Evolutionary conservation across 1,140 invertebrate genomes (phyloP).

Genomic region (Vollenhovia emeryi): DNA sequence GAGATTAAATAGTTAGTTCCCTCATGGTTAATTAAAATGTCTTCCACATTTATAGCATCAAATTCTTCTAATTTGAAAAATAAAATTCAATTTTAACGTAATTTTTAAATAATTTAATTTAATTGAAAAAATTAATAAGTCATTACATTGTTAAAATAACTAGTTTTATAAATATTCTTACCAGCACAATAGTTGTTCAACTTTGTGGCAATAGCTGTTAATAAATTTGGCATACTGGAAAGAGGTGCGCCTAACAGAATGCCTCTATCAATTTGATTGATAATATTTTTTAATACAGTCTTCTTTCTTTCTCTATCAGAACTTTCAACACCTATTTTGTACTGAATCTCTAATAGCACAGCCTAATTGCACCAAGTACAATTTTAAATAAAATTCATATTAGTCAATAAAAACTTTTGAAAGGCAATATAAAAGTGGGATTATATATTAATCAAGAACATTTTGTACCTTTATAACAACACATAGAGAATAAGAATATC

Average conservation of each 20-base stretch:
- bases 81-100: neutral
- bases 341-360: constrained; percentile 78
- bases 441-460: constrained; percentile 61
- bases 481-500: constrained; percentile 88
- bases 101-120: neutral
- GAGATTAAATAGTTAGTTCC: constrained; percentile 62
- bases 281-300: constrained; percentile 84
- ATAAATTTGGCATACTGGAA: constrained; percentile 82
- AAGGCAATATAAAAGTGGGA: neutral
- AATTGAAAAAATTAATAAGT: neutral
- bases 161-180: constrained; percentile 67
- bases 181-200: constrained; percentile 79
- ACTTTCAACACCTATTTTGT: constrained; percentile 43
- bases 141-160: neutral
- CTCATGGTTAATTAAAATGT: constrained; percentile 63
- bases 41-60: constrained; percentile 17
- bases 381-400: constrained; percentile 16
- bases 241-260: constrained; percentile 92
- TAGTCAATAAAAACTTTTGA: neutral
- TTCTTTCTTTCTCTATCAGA: constrained; percentile 48
- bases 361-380: constrained; percentile 56
- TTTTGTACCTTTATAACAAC: constrained; percentile 87
- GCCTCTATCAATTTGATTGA: constrained; percentile 92
- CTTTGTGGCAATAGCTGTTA: constrained; percentile 86
- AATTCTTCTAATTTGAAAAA: constrained; percentile 20